Evolutionary conservation across 2,797 vertebrate genomes (phyloP).

Genomic region (Peromyscus aztecus): DNA sequence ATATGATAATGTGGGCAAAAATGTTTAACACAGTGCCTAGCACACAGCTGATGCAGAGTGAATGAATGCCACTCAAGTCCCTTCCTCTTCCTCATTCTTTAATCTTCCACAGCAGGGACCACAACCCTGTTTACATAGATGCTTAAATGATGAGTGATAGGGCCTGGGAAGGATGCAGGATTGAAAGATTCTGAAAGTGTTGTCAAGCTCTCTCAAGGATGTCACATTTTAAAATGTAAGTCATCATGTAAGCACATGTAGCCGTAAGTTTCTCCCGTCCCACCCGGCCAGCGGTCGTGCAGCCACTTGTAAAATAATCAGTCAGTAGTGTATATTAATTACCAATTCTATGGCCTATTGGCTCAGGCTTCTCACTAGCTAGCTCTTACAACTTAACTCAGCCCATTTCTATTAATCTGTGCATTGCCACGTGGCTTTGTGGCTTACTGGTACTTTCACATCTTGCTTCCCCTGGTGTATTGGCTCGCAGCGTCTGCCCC

Average conservation of each 20-base stretch:
- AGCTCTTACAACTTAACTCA: no score
- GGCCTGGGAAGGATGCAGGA: not conserved
- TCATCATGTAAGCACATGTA: not conserved
- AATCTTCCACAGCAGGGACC: not conserved
- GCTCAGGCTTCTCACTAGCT: no score
- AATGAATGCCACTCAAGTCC: not conserved
- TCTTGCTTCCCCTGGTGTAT: no score
- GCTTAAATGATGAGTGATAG: not conserved
- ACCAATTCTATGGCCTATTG: no score
- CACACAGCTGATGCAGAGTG: not conserved
- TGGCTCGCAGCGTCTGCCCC: no score
- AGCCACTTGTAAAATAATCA: no score
- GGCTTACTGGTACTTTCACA: no score
- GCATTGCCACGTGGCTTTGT: no score
- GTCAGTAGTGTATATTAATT: no score
- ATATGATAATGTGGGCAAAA: not conserved
- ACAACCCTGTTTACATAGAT: not conserved
- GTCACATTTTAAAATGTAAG: not conserved
- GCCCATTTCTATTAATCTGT: no score
- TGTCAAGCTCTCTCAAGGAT: not conserved
- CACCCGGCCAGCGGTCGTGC: no score
- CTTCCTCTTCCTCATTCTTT: not conserved
- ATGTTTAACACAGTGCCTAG: not conserved
- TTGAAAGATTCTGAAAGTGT: conserved; percentile 19
- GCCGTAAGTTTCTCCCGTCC: no score